Evolutionary conservation across 2,113 vertebrate genomes (phyloP).

Genomic region (Picathartes gymnocephalus): DNA sequence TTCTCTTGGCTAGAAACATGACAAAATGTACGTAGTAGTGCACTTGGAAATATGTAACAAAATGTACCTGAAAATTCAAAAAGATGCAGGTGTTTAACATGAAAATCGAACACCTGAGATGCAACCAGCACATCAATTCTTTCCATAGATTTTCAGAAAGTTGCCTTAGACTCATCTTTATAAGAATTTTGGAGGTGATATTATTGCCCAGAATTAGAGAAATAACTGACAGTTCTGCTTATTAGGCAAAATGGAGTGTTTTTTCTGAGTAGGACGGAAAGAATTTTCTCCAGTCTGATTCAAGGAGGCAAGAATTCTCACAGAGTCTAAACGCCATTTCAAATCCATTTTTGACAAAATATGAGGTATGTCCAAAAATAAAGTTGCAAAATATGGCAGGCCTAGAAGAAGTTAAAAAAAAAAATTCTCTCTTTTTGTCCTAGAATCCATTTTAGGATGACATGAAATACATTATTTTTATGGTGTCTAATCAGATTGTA

Average conservation of each 20-base stretch:
- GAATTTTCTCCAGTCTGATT: background rate
- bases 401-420: background rate
- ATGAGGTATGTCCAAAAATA: background rate
- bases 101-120: background rate
- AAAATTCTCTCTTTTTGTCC: background rate
- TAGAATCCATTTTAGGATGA: background rate
- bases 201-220: background rate
- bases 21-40: accelerated
- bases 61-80: background rate
- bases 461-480: background rate
- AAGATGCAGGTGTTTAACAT: background rate
- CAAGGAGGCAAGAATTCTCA: background rate
- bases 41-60: background rate
- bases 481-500: background rate
- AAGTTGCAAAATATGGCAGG: background rate
- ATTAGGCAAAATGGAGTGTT: background rate
- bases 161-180: background rate
- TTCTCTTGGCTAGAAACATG: background rate
- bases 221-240: background rate
- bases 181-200: background rate
- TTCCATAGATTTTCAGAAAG: background rate
- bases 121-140: background rate
- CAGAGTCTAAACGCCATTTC: background rate
- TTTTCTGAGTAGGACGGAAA: background rate
- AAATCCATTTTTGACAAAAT: background rate